Conservation (phyloP, 2,888 invertebrate species). For the Bedellia somnulentella region DNA sequence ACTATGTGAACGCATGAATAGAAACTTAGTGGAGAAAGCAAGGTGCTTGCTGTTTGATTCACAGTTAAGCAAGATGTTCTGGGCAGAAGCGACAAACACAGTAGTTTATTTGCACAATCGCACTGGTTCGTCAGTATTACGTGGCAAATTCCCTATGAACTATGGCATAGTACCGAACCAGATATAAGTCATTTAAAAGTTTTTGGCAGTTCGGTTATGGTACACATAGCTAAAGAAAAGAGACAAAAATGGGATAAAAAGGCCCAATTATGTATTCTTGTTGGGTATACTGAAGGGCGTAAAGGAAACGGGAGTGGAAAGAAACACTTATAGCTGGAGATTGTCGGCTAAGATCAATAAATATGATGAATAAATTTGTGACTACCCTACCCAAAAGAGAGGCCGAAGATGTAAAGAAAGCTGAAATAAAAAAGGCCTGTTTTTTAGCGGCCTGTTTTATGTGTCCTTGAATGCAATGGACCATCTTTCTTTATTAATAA, state of each 20-base stretch:
- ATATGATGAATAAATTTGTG: too few relatives aligned
- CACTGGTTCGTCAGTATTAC: conserved; percentile 7
- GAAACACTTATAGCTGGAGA: too few relatives aligned
- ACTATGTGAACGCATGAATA: conserved; percentile 7
- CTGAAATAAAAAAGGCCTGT: too few relatives aligned
- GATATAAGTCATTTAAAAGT: conserved; percentile 8
- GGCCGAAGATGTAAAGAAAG: too few relatives aligned
- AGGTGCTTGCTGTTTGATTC: conserved; percentile 8
- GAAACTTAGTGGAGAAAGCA: conserved; percentile 9
- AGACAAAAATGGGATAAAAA: conserved; percentile 6
- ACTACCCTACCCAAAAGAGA: too few relatives aligned
- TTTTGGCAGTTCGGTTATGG: conserved; percentile 7
- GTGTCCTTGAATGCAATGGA: too few relatives aligned
- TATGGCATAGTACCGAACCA: conserved; percentile 7
- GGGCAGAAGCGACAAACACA: conserved; percentile 5
- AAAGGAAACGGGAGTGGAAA: conserved; percentile 10
- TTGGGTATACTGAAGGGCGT: conserved; percentile 6
- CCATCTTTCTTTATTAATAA: too few relatives aligned
- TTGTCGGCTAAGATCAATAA: too few relatives aligned
- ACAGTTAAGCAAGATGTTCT: conserved; percentile 5
- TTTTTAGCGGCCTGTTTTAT: too few relatives aligned
- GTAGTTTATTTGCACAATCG: conserved; percentile 7
- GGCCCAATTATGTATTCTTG: conserved; percentile 6
- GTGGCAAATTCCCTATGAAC: conserved; percentile 7
- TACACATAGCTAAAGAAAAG: conserved; percentile 8